Evolutionary conservation across 2,888 invertebrate genomes (phyloP).

Genomic region (Stenodera caucasica): DNA sequence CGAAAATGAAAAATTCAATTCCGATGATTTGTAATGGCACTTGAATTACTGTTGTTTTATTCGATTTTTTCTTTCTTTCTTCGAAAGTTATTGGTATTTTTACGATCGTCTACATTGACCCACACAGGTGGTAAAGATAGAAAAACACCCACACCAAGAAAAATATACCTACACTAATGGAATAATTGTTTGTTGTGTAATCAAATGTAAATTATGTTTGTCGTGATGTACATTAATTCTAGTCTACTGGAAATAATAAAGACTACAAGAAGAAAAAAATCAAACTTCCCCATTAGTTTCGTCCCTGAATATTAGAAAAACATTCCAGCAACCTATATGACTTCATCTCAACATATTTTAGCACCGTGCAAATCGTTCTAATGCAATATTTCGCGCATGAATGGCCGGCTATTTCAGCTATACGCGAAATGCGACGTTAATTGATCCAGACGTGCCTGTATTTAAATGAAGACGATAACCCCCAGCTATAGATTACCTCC

Average conservation of each 20-base stretch:
- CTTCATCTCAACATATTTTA: not conserved
- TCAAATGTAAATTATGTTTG: not conserved
- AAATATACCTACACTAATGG: not conserved
- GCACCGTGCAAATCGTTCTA: not conserved
- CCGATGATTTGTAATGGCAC: too few relatives aligned
- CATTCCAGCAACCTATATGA: not conserved
- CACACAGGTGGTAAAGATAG: not conserved
- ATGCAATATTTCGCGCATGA: not conserved
- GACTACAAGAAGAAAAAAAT: not conserved
- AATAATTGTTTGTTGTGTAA: constrained; percentile 4
- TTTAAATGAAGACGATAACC: constrained; percentile 1
- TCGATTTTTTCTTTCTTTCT: too few relatives aligned
- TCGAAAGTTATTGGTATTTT: not conserved
- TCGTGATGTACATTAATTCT: constrained; percentile 8
- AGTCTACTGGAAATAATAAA: not conserved
- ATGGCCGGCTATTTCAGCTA: not conserved
- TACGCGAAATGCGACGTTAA: not conserved
- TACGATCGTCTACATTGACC: not conserved
- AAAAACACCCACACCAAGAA: not conserved
- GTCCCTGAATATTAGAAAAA: not conserved
- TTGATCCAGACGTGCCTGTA: not conserved
- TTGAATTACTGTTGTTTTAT: too few relatives aligned
- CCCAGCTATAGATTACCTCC: not conserved
- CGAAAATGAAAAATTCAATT: too few relatives aligned
- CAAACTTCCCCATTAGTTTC: not conserved